phyloP scores from a whole-genome alignment of 2,797 vertebrate genomes.

The Dendrocincla fuliginosa region DNA sequence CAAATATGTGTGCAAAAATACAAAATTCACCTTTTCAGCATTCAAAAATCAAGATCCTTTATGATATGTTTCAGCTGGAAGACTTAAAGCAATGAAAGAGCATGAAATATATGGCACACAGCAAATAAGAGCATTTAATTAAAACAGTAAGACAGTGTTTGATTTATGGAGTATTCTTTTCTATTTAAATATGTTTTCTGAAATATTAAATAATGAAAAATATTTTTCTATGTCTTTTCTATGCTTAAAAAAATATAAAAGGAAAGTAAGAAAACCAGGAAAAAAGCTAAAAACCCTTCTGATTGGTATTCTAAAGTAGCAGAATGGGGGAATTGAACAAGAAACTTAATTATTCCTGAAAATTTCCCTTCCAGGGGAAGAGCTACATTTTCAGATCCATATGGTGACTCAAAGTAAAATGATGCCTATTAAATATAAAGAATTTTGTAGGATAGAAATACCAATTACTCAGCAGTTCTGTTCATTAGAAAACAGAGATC shows the following conservation, averaged over 20 bases:
- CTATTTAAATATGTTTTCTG: not conserved
- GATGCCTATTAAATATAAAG: not conserved
- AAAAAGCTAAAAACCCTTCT: fast-evolving
- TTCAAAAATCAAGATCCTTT: not conserved
- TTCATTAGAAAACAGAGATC: not conserved
- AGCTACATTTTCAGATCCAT: not conserved
- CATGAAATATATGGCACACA: not conserved
- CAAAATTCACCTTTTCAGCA: not conserved
- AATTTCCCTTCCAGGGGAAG: not conserved
- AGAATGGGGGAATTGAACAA: not conserved
- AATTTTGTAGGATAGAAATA: not conserved
- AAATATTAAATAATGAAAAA: not conserved
- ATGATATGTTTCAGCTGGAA: not conserved
- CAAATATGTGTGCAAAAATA: not conserved
- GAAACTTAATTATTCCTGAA: not conserved
- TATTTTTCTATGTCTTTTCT: not conserved
- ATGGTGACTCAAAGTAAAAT: not conserved
- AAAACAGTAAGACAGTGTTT: not conserved
- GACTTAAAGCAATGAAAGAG: not conserved
- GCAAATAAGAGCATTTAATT: not conserved
- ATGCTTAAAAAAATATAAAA: not conserved
- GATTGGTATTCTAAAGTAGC: not conserved
- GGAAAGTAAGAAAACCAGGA: fast-evolving
- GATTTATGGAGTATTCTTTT: not conserved
- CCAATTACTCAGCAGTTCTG: not conserved